Base-by-base conservation (phyloP, 2,888 invertebrate species). In the Halictus ligatus region DNA sequence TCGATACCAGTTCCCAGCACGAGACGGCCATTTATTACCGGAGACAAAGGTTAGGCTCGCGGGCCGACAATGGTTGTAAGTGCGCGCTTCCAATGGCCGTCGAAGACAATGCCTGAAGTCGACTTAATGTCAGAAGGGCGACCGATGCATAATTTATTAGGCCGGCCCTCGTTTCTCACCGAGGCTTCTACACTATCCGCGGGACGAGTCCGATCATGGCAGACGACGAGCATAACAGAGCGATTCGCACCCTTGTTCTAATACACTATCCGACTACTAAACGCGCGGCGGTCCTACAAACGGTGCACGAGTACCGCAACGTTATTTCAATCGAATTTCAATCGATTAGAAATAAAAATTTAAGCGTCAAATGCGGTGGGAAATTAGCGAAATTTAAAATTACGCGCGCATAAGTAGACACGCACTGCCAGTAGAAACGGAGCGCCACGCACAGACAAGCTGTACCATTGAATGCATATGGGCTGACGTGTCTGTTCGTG, bases 71-170 rank as follows among this genome's bases (percentile, higher is more conserved):
- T 92, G 92, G 87, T 91, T 85, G 91, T 88, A 88, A 89, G 77
- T 89, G 87, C 87, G 85, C 89, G 88, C 89, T 88, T 90, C 88
- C 89, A 92, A 90, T 89, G 89, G 90, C 83, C 88, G 88, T 91
- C 86, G 89, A 85, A 91, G 87, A 90, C 90, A 90, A 90, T 90
- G 90, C 86, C 75, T 81, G 81, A 86, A 89, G 86, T 88, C 85
- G 86, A 89, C 90, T 91, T 92, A 92, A 93, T 91, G 92, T 92
- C 91, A 92, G 85, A 92, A 92, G 92, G 90, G 90, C 90, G 91
- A 90, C 84, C 91, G 89, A 93, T 93, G 92, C 92, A 92, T 93
- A 93, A 93, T 93, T 93, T 93, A 93, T 92, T 91, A 90, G 84
- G 78, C 72, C 80, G 85, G 72, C 73, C 64, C 86, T 86, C 82